Base-by-base conservation (phyloP, 37 sponge, comb jelly and placozoan species). In the Agelas oroides region DNA sequence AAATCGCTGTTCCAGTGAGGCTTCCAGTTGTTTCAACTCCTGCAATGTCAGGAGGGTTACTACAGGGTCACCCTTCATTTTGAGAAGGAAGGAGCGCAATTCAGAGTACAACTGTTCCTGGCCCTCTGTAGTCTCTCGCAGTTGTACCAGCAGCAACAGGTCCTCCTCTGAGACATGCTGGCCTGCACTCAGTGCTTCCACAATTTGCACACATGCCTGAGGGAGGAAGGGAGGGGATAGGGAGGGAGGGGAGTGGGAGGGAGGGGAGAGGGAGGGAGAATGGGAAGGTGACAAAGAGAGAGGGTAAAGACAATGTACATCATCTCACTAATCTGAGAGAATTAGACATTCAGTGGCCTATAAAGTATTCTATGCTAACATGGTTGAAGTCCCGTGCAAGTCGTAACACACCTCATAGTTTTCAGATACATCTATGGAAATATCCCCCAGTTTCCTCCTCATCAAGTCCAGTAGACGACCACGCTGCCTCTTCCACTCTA, bases 401-500 rank as follows among this genome's bases (percentile, higher is more conserved):
- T n/a, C n/a, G n/a, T n/a, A n/a, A n/a, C n/a, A n/a, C n/a, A 76
- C 77, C 53, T 65, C 34, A 32, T 67, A 78, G 34, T 86, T 39
- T 0, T 61, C 71, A 23, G 53, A 40, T 2, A 68, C 84, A 55
- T 32, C 54, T 15, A 11, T n/a, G 28, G 32, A 23, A 0, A 90
- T 24, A 18, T 85, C 81, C 5, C 80, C 70, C 19, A 87, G 35
- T 36, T 74, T 67, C 20, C 40, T 39, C 33, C 55, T 53, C 16
- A 92, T 63, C 34, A 66, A 66, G 28, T 80, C 85, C n/a, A 81
- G 13, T 12, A 83, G 34, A 0, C 76, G 41, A n/a, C 58, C 81
- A 34, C n/a, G 73, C 63, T 80, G 62, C 41, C 58, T 84, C 37
- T 67, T 71, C 93, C 93, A 92, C 54, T 79, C 78, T n/a, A 78